phyloP scores from a whole-genome alignment of 2,797 vertebrate genomes.

The Pteronotus mesoamericanus region DNA sequence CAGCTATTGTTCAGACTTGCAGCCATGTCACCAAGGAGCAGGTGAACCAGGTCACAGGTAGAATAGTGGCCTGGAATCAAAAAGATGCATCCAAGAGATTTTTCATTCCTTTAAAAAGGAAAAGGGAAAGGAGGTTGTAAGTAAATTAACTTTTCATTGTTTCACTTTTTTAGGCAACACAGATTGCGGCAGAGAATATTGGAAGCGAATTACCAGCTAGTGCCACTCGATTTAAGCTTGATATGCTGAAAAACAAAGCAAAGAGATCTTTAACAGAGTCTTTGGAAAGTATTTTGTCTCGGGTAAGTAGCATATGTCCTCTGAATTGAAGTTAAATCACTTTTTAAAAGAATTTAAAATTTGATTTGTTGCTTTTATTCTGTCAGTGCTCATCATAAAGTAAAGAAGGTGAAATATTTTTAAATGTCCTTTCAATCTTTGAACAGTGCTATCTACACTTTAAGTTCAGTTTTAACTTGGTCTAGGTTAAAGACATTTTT shows the following conservation, averaged over 20 bases:
- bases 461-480: background rate
- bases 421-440: background rate
- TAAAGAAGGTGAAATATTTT: background rate
- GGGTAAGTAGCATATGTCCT: conserved; percentile 77
- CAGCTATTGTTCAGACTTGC: background rate
- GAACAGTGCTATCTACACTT: background rate
- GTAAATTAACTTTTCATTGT: background rate
- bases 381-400: background rate
- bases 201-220: conserved; percentile 83
- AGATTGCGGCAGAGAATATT: conserved; percentile 75
- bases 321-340: background rate
- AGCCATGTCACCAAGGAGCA: background rate
- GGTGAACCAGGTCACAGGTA: background rate
- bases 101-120: background rate
- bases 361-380: background rate
- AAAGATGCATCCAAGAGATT: background rate
- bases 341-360: background rate
- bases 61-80: background rate
- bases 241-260: conserved; percentile 92
- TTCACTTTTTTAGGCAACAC: conserved; percentile 66
- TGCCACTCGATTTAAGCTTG: conserved; percentile 89
- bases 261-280: conserved; percentile 91
- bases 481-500: background rate
- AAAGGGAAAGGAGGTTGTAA: background rate
- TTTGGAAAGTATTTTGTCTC: conserved; percentile 71